These are phyloP conservation scores for Acanthosepion esculentum DNA, from an alignment of 2,888 invertebrate species.

Conservation along the genomic window DNA sequence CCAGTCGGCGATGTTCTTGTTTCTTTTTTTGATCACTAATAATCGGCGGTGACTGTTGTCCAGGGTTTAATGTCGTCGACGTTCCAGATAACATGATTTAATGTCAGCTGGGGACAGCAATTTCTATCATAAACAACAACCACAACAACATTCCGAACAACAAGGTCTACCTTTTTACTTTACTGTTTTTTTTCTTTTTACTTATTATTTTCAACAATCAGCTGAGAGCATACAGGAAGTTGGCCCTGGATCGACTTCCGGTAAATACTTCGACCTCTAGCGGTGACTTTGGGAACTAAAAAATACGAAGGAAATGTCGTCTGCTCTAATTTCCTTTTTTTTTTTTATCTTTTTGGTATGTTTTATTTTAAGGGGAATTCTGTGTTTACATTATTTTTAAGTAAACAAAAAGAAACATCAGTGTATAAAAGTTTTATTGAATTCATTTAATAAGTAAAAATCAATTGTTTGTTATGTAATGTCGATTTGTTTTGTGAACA, in stretches of 20 bases:
- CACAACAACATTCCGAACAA: not conserved
- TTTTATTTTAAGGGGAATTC: not conserved
- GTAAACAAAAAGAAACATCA: not conserved
- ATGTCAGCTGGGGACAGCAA: not conserved
- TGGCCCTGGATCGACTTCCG: slow-evolving; percentile 24
- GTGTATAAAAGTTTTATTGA: not conserved
- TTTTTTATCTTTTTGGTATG: not conserved
- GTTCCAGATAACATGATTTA: not conserved
- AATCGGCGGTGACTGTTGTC: not conserved
- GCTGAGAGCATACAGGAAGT: slow-evolving; percentile 40
- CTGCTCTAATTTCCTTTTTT: not conserved
- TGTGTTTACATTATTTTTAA: not conserved
- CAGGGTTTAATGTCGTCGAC: not conserved
- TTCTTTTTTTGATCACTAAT: not conserved
- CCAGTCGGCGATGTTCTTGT: slow-evolving; percentile 65
- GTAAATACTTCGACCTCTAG: not conserved
- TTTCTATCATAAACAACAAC: not conserved
- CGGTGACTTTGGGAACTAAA: slow-evolving; percentile 12
- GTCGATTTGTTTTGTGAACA: not conserved
- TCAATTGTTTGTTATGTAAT: not conserved
- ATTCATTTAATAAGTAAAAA: not conserved
- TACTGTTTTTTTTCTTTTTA: no score
- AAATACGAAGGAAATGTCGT: not conserved
- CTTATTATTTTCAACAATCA: slow-evolving; percentile 23
- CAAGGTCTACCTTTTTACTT: not conserved